Evolutionary conservation across 2,888 invertebrate species (phyloP), one percentile per base, ranked within the genome.

Genomic region (Pecten maximus): DNA sequence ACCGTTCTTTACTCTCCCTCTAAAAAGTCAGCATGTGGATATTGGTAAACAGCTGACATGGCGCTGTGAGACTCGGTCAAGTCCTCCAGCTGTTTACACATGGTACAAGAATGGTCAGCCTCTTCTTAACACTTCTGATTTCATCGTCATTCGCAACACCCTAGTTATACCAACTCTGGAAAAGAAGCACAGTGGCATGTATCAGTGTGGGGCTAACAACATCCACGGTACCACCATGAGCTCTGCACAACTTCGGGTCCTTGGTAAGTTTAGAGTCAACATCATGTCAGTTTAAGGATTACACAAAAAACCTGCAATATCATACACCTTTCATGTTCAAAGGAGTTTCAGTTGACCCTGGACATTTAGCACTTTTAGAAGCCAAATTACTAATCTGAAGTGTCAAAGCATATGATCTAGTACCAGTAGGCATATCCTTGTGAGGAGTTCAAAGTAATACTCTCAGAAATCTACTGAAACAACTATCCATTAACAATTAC

Each of bases 151-250:
- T 48, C 88, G 90, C 87, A 96, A 95, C 89, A 93, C 94, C 16
- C 89, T 95, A 40, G 92, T 92, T 40, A 93, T 96, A 44, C 86
- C 88, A 10, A 92, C 92, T 44, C 90, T 94, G 0, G 89, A 93
- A 28, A 90, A 91, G 0, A 54, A 90, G 16, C 92, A 94, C 97
- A 98, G 98, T 90, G 99, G 98, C 50, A 99, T 99, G 98, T 99
- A 98, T 96, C 99, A 99, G 96, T 99, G 99, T 96, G 97, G 98
- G 95, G 99, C 99, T 0, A 88, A 97, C 91, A 99, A 99, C 88
- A 90, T 91, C 0, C 93, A 96, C 88, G 98, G 98, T 95, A 98
- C 98, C 0, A 98, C 97, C 91, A 99, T 98, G 96, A 98, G 99
- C 0, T 98, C 99, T 2, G 99, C 98, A 0, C 99, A 99, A 95